Conservation (phyloP, 2,113 vertebrate genomes). For the Chloropsis cyanopogon region DNA sequence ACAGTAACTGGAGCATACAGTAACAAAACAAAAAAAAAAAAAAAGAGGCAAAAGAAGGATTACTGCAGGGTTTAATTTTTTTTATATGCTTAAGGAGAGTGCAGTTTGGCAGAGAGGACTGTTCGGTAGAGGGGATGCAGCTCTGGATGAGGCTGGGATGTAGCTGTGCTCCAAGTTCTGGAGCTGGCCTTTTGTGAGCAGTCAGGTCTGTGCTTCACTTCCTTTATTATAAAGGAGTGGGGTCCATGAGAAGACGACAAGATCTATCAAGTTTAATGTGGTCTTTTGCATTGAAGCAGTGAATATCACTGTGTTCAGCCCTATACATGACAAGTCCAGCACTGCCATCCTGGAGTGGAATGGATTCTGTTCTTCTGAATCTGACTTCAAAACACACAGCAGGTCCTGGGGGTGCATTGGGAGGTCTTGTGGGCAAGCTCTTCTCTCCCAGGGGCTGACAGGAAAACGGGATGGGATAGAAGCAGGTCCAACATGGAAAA, state of each 20-base stretch:
- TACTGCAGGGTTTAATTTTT: not conserved
- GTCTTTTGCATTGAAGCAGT: not conserved
- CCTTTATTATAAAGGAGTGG: not conserved
- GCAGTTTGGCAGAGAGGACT: not conserved
- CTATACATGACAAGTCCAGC: not conserved
- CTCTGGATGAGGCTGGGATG: not conserved
- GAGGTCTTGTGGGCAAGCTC: not conserved
- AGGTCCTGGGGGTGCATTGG: not conserved
- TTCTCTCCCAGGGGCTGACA: not conserved
- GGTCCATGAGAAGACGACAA: not conserved
- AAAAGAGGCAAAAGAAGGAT: not conserved
- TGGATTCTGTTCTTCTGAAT: not conserved
- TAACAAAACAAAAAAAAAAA: not conserved
- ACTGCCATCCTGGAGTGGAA: not conserved
- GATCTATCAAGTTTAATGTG: not conserved
- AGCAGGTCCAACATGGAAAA: not conserved
- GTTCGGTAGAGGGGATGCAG: not conserved
- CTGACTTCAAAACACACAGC: not conserved
- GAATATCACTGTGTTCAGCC: not conserved
- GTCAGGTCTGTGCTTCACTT: not conserved
- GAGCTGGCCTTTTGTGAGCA: not conserved
- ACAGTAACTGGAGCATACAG: not conserved
- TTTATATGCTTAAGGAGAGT: not conserved
- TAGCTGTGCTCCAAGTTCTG: not conserved
- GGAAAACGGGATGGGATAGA: not conserved